These are phyloP conservation scores for Apodemia zela DNA, from an alignment of 2,888 invertebrate genomes.

Conservation along the genomic window DNA sequence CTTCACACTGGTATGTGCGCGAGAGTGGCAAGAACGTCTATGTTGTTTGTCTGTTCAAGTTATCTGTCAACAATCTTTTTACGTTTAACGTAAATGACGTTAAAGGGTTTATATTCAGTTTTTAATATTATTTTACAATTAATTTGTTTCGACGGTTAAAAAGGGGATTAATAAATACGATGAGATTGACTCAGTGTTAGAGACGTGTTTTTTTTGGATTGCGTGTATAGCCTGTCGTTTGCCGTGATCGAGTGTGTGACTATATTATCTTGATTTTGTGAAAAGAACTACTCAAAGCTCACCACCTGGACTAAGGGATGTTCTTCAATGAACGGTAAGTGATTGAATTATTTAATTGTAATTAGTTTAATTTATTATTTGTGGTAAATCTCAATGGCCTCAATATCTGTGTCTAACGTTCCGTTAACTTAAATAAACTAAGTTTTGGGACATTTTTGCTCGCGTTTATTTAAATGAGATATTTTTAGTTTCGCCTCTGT, in stretches of 20 bases:
- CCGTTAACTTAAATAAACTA: constrained; percentile 45
- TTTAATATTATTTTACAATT: constrained; percentile 45
- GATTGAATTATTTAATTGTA: constrained; percentile 45
- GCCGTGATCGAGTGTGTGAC: constrained; percentile 72
- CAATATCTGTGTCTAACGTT: constrained; percentile 52
- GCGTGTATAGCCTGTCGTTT: constrained; percentile 70
- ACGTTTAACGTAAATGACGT: constrained; percentile 59
- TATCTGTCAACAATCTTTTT: constrained; percentile 76
- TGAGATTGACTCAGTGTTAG: constrained; percentile 60
- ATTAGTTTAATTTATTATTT: constrained; percentile 45
- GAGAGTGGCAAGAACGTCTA: constrained; percentile 76
- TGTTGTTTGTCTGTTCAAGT: constrained; percentile 55
- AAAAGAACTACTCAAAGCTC: constrained; percentile 61
- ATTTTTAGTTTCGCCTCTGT: neutral
- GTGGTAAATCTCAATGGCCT: constrained; percentile 66
- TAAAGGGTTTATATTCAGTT: constrained; percentile 54
- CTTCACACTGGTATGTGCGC: constrained; percentile 78
- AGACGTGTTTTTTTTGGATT: constrained; percentile 74
- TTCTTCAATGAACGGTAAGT: constrained; percentile 65
- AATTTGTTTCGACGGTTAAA: constrained; percentile 54
- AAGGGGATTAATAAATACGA: constrained; percentile 46
- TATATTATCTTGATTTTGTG: constrained; percentile 63
- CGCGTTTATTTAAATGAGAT: neutral
- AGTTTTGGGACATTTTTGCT: neutral
- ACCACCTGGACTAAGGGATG: constrained; percentile 60